Base-by-base conservation (phyloP, 2,888 invertebrate genomes). In the Griposia aprilina region DNA sequence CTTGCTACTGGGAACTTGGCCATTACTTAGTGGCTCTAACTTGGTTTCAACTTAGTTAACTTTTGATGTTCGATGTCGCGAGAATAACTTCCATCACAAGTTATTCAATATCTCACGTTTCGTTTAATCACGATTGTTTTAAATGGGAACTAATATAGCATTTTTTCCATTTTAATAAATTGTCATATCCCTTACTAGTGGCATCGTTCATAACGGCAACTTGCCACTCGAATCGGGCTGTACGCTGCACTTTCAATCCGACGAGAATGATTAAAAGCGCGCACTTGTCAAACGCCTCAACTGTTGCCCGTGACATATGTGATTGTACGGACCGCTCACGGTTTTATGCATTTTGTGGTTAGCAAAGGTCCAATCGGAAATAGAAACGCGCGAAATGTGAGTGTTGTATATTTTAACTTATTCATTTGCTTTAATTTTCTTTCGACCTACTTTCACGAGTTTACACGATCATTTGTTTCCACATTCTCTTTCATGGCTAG, bases 241-340 rank as follows among this genome's bases (percentile, higher is more conserved):
- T 26, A 57, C 23, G 23, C 13, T 62, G 41, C n/a, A 30, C 26
- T 72, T 74, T 60, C 50, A 60, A 82, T 83, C 57, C 45, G 26
- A 60, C 63, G 63, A 60, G 36, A 65, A 73, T 80, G 72, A 83
- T 83, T 74, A 69, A 83, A 83, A 74, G 7, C 63, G 20, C 30
- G 11, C 41, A 50, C 17, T 3, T 55, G 20, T 50, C 48, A 60
- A 66, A 70, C 11, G 36, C n/a, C 10, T 68, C 55, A 23, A 48
- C n/a, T 36, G 20, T 48, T 26, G 11, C 20, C 23, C 7, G 26
- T 76, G 36, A 66, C 48, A n/a, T 10, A 15, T 60, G 52, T 62
- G 45, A 75, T 36, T 36, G 45, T 17, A 45, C 41, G n/a, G n/a
- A 65, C 62, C 73, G 45, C 57, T 60, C 23, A 75, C 15, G 11